Conservation (phyloP, 2,113 vertebrate genomes). For the Bettongia penicillata region DNA sequence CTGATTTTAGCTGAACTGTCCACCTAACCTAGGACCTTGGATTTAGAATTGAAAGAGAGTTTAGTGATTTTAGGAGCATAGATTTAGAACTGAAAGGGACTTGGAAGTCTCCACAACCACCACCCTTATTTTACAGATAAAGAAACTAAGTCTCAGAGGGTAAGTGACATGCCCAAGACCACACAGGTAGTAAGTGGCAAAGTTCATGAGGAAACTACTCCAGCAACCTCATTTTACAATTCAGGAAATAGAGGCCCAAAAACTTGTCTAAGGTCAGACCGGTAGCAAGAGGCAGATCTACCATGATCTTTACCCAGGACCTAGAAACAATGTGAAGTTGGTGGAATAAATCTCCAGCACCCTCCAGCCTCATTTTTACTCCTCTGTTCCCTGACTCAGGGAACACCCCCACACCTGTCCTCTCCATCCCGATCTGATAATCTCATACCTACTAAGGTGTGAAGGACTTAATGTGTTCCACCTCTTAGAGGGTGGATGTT, state of each 20-base stretch:
- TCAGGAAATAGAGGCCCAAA: neutral
- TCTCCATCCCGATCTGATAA: neutral
- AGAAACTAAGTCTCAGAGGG: neutral
- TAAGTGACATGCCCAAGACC: neutral
- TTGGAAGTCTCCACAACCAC: neutral
- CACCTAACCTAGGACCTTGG: neutral
- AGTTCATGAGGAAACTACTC: neutral
- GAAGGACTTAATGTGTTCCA: neutral
- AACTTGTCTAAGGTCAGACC: neutral
- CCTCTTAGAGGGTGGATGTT: neutral
- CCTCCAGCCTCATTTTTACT: neutral
- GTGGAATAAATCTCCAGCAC: neutral
- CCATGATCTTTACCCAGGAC: neutral
- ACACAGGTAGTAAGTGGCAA: neutral
- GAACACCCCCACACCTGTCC: neutral
- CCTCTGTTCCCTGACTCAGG: neutral
- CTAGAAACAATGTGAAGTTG: neutral
- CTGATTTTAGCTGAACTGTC: neutral
- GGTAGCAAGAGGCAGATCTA: neutral
- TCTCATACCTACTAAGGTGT: conserved; percentile 4
- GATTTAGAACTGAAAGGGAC: neutral
- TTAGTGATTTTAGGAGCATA: neutral
- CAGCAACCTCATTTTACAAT: neutral
- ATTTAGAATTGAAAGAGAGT: neutral
- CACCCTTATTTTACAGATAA: neutral